Percentiles rank a stretch among this genome's conserved stretches.
phyloP scores from a whole-genome alignment of 2,797 vertebrate genomes.

The Anguilla megastoma region DNA sequence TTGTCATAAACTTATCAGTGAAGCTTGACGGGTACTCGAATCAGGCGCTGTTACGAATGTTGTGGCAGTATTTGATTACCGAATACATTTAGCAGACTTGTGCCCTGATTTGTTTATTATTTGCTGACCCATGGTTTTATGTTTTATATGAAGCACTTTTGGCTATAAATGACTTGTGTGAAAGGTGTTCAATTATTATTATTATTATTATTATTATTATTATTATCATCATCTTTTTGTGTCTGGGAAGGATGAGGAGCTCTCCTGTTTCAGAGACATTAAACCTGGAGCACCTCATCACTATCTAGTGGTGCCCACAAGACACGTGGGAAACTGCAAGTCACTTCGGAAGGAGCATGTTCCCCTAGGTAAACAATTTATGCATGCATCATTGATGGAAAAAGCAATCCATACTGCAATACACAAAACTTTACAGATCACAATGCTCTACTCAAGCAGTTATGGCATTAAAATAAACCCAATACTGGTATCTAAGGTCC shows the following conservation, averaged over 20 bases:
- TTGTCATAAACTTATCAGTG: neutral
- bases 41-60: neutral
- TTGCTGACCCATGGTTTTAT: too few relatives aligned
- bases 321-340: conserved; percentile 89
- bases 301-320: conserved; percentile 90
- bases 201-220: conserved; percentile 1
- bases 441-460: neutral
- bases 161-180: neutral
- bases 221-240: conserved; percentile 2
- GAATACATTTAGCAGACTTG: too few relatives aligned
- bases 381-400: neutral
- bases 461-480: too few relatives aligned
- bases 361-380: conserved; percentile 73
- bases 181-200: neutral
- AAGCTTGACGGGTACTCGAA: neutral
- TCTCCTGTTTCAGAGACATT: conserved; percentile 91
- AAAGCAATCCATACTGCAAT: neutral
- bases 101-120: too few relatives aligned
- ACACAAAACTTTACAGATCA: neutral
- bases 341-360: conserved; percentile 81
- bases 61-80: too few relatives aligned
- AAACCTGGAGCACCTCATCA: conserved; percentile 88
- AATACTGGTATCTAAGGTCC: neutral
- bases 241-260: conserved; percentile 79
- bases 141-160: neutral